Evolutionary conservation across 2,888 invertebrate genomes (phyloP).

Genomic region (Hyposoter didymator): DNA sequence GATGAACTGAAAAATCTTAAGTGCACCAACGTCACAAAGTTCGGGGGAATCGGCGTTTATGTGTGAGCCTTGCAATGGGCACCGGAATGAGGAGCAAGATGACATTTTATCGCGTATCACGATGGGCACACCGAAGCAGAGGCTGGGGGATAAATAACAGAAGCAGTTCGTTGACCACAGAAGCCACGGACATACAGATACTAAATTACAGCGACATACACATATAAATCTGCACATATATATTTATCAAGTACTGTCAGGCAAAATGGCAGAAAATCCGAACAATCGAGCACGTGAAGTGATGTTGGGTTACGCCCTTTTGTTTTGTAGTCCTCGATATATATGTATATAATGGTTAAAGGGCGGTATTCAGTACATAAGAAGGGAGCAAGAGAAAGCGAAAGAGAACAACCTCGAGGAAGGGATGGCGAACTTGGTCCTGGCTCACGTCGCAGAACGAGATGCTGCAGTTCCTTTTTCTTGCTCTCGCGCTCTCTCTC

Average conservation of each 20-base stretch:
- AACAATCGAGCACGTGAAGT: constrained; percentile 6
- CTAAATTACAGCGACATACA: constrained; percentile 6
- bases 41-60: constrained; percentile 34
- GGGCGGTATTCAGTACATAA: constrained; percentile 5
- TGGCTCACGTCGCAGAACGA: constrained; percentile 46
- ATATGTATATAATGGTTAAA: background rate
- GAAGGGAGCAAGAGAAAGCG: constrained; percentile 31
- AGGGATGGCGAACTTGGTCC: constrained; percentile 60
- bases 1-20: constrained; percentile 20
- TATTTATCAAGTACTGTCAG: constrained; percentile 6
- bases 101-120: constrained; percentile 61
- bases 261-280: constrained; percentile 25
- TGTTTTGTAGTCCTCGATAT: background rate
- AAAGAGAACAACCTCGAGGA: constrained; percentile 61
- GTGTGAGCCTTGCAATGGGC: background rate
- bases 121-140: constrained; percentile 17
- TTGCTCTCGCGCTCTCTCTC: constrained; percentile 8
- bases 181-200: constrained; percentile 11
- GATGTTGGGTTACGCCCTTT: constrained; percentile 17
- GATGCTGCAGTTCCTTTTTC: constrained; percentile 41
- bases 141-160: constrained; percentile 17
- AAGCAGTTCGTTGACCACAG: constrained; percentile 64
- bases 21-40: constrained; percentile 37
- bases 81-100: constrained; percentile 51
- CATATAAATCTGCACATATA: background rate